Base-by-base conservation (phyloP, 2,888 invertebrate genomes). In the Apamea crenata region DNA sequence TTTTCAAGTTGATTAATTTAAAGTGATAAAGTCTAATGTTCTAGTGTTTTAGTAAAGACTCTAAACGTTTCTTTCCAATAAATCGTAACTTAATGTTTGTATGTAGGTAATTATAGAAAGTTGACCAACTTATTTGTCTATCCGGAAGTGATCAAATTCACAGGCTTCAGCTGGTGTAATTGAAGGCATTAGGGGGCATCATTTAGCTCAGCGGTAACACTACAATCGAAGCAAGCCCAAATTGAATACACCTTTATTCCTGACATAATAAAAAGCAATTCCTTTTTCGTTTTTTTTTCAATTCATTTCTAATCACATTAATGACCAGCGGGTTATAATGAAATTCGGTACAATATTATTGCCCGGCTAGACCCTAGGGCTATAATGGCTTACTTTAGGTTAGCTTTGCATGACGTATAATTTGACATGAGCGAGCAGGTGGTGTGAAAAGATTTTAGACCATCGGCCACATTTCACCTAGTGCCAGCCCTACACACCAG, bases 401-500 rank as follows among this genome's bases (percentile, higher is more conserved):
- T 56, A 56, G 56, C 1, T 59, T 59, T 59, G 4, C 56, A n/a
- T n/a, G 56, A n/a, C n/a, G n/a, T 59, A 14, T n/a, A n/a, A 59
- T n/a, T n/a, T 59, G n/a, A n/a, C n/a, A 59, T n/a, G n/a, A 59
- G n/a, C 0, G n/a, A 12, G 25, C 56, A 59, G 56, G 3, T 14
- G n/a, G n/a, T 12, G n/a, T 59, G 1, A 59, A n/a, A n/a, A 59
- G 12, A 59, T 59, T 59, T 47, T 40, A n/a, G 29, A 63, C 29
- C 7, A 29, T 63, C 61, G 29, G 8, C 5, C 65, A 65, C 25
- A 32, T 94, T 94, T 95, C 94, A 91, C 91, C 86, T 1, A 0
- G 81, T 75, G 90, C 0, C 94, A 95, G 69, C 95, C 95, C 95
- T 95, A 74, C 0, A 82, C 2, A 21, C 50, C 29, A 77, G 71